Evolutionary conservation across 2,888 invertebrate genomes (phyloP), one percentile per base, ranked within the genome.

Genomic region (Seladonia tumulorum): DNA sequence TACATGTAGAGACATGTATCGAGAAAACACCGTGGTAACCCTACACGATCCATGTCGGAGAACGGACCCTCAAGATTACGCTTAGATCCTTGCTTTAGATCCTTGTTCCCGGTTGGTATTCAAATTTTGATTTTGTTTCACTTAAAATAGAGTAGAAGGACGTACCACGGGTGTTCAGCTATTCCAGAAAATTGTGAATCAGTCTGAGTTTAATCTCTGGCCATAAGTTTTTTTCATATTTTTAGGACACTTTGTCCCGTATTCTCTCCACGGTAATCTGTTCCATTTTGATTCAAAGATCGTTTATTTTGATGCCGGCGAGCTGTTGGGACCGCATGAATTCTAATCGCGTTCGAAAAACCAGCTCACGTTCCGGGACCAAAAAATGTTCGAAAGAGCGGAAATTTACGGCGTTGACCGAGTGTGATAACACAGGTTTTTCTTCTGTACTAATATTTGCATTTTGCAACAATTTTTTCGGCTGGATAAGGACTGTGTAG

Each of bases 261-360:
- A 35, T 35, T 39, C n/a, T 39, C n/a, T 76, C 49, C 49, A 29
- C 70, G 16, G n/a, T 25, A 3, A 35, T 39, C 39, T 63, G 74
- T 74, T 66, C 71, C 53, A 39, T 57, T 71, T 47, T 71, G 63
- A 76, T 66, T 39, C 78, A 39, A 72, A 71, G 72, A 73, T 60
- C 74, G 79, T 89, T 82, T 77, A 75, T 88, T 84, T 81, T 68
- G 66, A 42, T 75, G 35, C 68, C 49, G 76, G 79, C 76, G 68
- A 76, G 73, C n/a, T 53, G 39, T 71, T 71, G 66, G 75, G 76
- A 82, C 73, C 87, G 77, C 85, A 86, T 90, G 90, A 91, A 91
- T 90, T 80, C 85, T 87, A 90, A 91, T 90, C 91, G 88, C 71
- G 76, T 87, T 85, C 80, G 87, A 83, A 85, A 88, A 90, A 88